Percentiles rank a stretch among this genome's conserved stretches.
Conservation (phyloP, 2,797 vertebrate species). For the Mormyrops attenuatus region DNA sequence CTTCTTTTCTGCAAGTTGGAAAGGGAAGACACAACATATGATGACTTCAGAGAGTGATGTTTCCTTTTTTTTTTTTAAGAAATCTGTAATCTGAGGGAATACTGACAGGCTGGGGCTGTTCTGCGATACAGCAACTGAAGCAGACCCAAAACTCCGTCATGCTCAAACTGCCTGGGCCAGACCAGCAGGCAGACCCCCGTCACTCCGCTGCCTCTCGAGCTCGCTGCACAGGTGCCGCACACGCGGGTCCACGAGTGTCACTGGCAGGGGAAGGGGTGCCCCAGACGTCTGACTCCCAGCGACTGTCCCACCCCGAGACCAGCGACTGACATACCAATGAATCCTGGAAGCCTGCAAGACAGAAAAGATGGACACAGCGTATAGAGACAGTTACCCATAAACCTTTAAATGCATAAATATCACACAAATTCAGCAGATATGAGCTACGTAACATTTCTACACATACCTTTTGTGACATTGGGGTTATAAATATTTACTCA, state of each 20-base stretch:
- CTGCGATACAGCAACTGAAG: conserved; percentile 59
- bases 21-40: not conserved
- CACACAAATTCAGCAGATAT: not conserved
- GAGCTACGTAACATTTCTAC: not conserved
- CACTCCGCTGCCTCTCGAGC: conserved; percentile 23
- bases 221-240: conserved; percentile 22
- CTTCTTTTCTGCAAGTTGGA: conserved; percentile 55
- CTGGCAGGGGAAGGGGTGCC: not conserved
- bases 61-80: not conserved
- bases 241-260: not conserved
- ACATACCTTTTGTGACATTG: not conserved
- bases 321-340: not conserved
- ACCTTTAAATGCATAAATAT: not conserved
- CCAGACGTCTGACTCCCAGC: not conserved
- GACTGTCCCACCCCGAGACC: not conserved
- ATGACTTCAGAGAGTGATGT: not conserved
- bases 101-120: conserved; percentile 58
- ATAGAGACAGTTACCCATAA: not conserved
- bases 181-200: conserved; percentile 17
- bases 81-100: not conserved
- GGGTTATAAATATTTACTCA: not conserved
- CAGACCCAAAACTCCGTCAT: conserved; percentile 61
- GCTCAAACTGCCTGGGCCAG: not conserved
- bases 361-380: not conserved
- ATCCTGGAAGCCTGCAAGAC: not conserved